phyloP scores from a whole-genome alignment of 1,140 invertebrate genomes.

The Armadillidium nasatum region DNA sequence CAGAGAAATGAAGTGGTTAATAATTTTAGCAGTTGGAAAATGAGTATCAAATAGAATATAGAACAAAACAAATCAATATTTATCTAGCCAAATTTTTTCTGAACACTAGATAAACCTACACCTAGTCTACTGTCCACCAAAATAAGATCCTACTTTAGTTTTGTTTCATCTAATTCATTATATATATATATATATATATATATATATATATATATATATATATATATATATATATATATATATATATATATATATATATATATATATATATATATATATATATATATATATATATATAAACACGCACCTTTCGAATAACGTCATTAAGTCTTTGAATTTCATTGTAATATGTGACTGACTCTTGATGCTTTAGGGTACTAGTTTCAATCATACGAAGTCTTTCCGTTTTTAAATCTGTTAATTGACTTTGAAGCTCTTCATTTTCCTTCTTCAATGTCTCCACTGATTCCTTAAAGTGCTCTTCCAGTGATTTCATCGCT shows the following conservation, averaged over 20 bases:
- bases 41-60: no score
- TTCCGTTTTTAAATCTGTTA: conserved; percentile 53
- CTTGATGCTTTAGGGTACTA: conserved; percentile 73
- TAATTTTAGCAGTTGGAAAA: background rate
- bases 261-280: no score
- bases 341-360: conserved; percentile 71
- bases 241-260: no score
- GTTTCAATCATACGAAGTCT: conserved; percentile 68
- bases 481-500: background rate
- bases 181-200: no score
- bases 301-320: conserved; percentile 41
- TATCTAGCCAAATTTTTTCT: no score
- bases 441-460: conserved; percentile 46
- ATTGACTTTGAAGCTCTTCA: conserved; percentile 49
- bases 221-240: no score
- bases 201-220: no score
- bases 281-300: background rate
- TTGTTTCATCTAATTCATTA: no score
- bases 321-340: conserved; percentile 72
- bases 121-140: no score
- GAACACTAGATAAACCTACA: no score
- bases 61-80: no score
- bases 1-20: background rate
- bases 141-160: no score
- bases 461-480: background rate